These are phyloP conservation scores for Pachliopta kotzebuea DNA, from an alignment of 2,888 invertebrate species.

Conservation along the genomic window DNA sequence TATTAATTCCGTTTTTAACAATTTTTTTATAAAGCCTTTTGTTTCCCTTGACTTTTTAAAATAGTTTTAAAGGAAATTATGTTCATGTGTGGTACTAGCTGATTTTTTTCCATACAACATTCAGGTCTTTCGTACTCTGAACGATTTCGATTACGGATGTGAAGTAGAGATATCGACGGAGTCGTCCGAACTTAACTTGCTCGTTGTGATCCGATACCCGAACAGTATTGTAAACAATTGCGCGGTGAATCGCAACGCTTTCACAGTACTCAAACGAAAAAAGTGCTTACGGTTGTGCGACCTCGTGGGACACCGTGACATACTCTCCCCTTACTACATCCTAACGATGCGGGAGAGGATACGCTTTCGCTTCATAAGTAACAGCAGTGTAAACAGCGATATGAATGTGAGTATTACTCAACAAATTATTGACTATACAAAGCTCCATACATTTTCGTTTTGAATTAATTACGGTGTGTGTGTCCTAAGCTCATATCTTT, in stretches of 20 bases:
- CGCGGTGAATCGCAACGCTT: constrained; percentile 47
- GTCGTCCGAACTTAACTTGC: constrained; percentile 35
- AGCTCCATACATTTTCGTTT: neutral
- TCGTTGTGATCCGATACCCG: constrained; percentile 60
- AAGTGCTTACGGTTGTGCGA: constrained; percentile 55
- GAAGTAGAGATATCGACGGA: constrained; percentile 55
- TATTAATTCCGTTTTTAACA: neutral
- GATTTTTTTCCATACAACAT: constrained; percentile 26
- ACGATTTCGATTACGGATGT: constrained; percentile 59
- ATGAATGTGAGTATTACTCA: constrained; percentile 51
- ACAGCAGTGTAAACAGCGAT: constrained; percentile 65
- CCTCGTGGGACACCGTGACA: constrained; percentile 34
- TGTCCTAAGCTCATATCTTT: too few species aligned
- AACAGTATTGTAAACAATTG: constrained; percentile 51
- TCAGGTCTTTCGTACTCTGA: constrained; percentile 60
- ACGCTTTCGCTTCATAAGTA: constrained; percentile 59
- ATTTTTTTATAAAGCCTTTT: too few species aligned
- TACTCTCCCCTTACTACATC: constrained; percentile 46
- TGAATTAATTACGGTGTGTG: neutral
- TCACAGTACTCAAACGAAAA: constrained; percentile 51
- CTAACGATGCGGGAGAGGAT: constrained; percentile 47
- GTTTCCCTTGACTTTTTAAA: too few species aligned
- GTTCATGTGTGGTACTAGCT: neutral
- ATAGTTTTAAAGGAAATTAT: neutral
- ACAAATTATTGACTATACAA: neutral